Base-by-base conservation (phyloP, 2,113 vertebrate genomes). In the Notarius quadriscutis region DNA sequence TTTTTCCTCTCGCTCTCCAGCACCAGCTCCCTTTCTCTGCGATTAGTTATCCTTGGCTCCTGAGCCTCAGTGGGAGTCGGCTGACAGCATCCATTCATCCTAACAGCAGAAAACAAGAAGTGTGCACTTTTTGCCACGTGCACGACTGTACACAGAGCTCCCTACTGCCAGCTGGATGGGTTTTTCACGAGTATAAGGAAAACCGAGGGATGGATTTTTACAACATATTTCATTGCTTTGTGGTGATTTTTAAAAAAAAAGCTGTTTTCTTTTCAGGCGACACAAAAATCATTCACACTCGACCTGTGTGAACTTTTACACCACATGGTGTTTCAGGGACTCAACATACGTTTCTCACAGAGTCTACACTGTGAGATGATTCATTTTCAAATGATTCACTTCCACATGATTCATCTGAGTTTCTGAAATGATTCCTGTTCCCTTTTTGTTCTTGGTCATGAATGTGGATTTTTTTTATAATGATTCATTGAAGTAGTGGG, bases 11-110 rank as follows among this genome's bases (percentile, higher is more conserved):
- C 58, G 86, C 83, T 63, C 41, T 58, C 27, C 65, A 75, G 84
- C 60, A 84, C 34, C 55, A 74, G 88, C 86, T 50, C 85, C 63
- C 69, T 80, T 82, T 53, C 80, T 65, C 55, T 20, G 60, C 79
- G 84, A 91, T 91, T 89, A 89, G 85, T 91, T 89, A 91, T 87
- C 81, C 78, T 86, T 87, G 79, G 71, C 84, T 87, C 88, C 69
- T 79, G 77, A 91, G 67, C 90, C 90, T 88, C 88, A 51, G 83
- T 83, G 90, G 87, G 78, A 84, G 57, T n/a, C n/a, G 58, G 25
- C 51, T 81, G 90, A 91, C 90, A 91, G 90, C 55, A 86, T 50
- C 87, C 90, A 91, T 91, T 89, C 83, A 89, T 91, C 84, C 85
- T 88, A 82, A 71, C 78, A 72, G 82, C 79, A 83, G 84, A 89